A percentile compares a stretch with the other conserved stretches of the same genome.
Conservation (phyloP, 2,888 invertebrate genomes). For the Monopis laevigella region DNA sequence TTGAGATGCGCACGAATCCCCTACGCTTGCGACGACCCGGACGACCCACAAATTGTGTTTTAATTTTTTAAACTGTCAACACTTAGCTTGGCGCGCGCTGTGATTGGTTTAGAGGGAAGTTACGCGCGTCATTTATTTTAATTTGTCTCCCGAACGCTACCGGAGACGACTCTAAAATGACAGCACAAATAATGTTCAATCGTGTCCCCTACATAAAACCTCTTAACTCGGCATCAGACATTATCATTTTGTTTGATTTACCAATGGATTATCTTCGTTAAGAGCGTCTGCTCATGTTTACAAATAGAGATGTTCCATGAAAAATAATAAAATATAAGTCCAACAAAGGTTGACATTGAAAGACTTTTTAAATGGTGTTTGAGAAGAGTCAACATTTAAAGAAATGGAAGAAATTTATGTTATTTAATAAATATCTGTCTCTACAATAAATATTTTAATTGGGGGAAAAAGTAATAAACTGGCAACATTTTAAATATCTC, state of each 20-base stretch:
- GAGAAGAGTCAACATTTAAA: too few relatives aligned
- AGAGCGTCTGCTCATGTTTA: too few relatives aligned
- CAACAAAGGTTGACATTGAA: too few relatives aligned
- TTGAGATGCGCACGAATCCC: conserved; percentile 9
- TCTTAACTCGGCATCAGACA: conserved; percentile 6
- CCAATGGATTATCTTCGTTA: conserved; percentile 9
- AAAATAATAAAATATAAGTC: too few relatives aligned
- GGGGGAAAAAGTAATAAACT: too few relatives aligned
- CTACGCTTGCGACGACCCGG: conserved; percentile 1
- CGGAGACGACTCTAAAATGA: not conserved
- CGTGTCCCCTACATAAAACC: conserved; percentile 6
- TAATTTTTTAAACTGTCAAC: conserved; percentile 15
- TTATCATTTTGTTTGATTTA: conserved; percentile 8
- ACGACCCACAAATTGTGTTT: conserved; percentile 13
- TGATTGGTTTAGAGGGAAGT: conserved; percentile 11
- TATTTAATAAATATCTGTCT: too few relatives aligned
- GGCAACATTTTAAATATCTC: too few relatives aligned
- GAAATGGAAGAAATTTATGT: too few relatives aligned
- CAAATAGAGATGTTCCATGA: too few relatives aligned
- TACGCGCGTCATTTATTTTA: conserved; percentile 14
- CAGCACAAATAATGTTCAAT: conserved; percentile 6
- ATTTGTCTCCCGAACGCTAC: conserved; percentile 11
- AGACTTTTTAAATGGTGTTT: too few relatives aligned
- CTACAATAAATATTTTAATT: too few relatives aligned
- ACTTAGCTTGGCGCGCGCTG: conserved; percentile 4